Evolutionary conservation across 2,797 vertebrate genomes (phyloP).

Genomic region (Hippoglossus hippoglossus): DNA sequence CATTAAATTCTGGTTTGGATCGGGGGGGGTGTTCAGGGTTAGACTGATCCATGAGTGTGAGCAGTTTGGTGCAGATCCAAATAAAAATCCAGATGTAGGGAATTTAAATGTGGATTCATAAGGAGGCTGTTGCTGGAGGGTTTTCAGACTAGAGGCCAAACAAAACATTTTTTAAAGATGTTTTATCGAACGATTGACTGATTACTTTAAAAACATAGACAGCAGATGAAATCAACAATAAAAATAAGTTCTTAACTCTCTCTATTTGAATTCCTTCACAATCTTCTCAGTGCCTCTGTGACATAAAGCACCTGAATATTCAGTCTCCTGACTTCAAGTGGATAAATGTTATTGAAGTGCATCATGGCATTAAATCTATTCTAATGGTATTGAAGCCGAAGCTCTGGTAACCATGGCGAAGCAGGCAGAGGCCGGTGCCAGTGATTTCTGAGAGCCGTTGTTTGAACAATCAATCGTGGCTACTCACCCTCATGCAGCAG

Average conservation of each 20-base stretch:
- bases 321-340: neutral
- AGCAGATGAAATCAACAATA: too few relatives aligned
- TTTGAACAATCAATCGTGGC: conserved; percentile 2
- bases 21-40: too few relatives aligned
- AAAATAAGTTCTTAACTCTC: neutral
- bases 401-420: conserved; percentile 21
- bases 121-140: too few relatives aligned
- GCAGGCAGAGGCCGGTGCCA: neutral
- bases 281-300: neutral
- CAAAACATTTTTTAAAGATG: too few relatives aligned
- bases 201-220: neutral
- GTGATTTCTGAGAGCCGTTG: conserved; percentile 5
- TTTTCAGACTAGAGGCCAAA: too few relatives aligned
- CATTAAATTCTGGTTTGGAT: too few relatives aligned
- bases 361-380: neutral
- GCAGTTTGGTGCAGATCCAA: too few relatives aligned
- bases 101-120: too few relatives aligned
- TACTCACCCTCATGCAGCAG: conserved; percentile 94
- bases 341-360: neutral
- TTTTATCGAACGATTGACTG: too few relatives aligned
- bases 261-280: neutral
- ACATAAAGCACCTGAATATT: neutral
- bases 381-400: neutral
- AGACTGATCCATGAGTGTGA: too few relatives aligned
- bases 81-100: too few relatives aligned